Percentiles rank a stretch among this genome's conserved stretches.
Evolutionary conservation across 2,113 vertebrate genomes (phyloP).

Genomic region (Pedetes capensis): DNA sequence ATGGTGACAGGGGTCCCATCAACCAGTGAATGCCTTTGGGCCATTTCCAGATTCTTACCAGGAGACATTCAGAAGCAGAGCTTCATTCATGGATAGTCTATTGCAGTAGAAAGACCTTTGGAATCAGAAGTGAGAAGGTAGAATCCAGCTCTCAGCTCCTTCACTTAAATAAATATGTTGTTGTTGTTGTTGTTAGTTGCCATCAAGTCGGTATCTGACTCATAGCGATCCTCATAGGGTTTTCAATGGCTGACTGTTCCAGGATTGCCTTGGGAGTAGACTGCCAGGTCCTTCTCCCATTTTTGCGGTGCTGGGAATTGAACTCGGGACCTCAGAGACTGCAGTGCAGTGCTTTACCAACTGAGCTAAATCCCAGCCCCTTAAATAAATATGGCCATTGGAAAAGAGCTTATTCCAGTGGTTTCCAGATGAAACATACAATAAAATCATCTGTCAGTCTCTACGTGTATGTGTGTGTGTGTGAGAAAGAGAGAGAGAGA

Average conservation of each 20-base stretch:
- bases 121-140: background rate
- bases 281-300: too few species aligned
- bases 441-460: rapidly evolving
- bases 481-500: too few species aligned
- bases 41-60: background rate
- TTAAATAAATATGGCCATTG: background rate
- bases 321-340: too few species aligned
- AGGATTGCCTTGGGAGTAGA: too few species aligned
- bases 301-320: too few species aligned
- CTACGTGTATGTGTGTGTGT: too few species aligned
- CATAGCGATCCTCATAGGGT: too few species aligned
- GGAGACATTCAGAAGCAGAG: background rate
- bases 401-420: background rate
- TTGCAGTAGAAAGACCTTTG: background rate
- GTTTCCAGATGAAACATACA: background rate
- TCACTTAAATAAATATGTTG: background rate
- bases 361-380: too few species aligned
- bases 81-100: background rate
- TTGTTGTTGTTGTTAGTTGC: too few species aligned
- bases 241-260: too few species aligned
- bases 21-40: background rate
- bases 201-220: too few species aligned
- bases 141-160: background rate
- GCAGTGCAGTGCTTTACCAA: too few species aligned
- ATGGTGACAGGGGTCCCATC: background rate